Percentiles rank a stretch among this genome's conserved stretches.
Evolutionary conservation across 2,888 invertebrate species (phyloP).

Genomic region (Octodonta nipae): DNA sequence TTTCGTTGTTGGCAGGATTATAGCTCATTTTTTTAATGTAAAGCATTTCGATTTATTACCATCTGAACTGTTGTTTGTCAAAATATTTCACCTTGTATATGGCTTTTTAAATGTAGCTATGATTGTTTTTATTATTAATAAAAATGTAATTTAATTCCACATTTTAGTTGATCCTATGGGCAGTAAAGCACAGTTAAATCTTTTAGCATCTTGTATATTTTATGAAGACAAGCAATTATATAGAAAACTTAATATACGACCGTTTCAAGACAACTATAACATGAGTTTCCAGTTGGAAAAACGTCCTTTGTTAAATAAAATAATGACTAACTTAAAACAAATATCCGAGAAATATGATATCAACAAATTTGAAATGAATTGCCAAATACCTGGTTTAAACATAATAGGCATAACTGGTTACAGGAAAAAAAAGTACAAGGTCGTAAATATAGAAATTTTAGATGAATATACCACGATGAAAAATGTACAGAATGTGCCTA

Average conservation of each 20-base stretch:
- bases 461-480: slow-evolving; percentile 32
- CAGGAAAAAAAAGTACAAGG: slow-evolving; percentile 26
- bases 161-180: no score
- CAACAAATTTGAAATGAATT: slow-evolving; percentile 22
- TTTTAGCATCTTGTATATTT: slow-evolving; percentile 31
- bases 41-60: no score
- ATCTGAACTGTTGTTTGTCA: no score
- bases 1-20: no score
- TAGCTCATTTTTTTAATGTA: no score
- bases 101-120: no score
- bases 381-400: slow-evolving; percentile 30
- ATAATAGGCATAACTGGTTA: slow-evolving; percentile 32
- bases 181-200: slow-evolving; percentile 21
- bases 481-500: slow-evolving; percentile 25
- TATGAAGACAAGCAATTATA: slow-evolving; percentile 30
- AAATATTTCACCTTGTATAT: no score
- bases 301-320: slow-evolving; percentile 24
- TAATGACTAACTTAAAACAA: slow-evolving; percentile 22
- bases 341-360: slow-evolving; percentile 18
- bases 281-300: slow-evolving; percentile 21
- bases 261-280: slow-evolving; percentile 15
- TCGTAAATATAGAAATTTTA: slow-evolving; percentile 35
- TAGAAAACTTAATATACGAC: slow-evolving; percentile 22
- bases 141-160: no score
- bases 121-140: no score